phyloP scores from a whole-genome alignment of 1,140 invertebrate species.

The Venturia canescens region DNA sequence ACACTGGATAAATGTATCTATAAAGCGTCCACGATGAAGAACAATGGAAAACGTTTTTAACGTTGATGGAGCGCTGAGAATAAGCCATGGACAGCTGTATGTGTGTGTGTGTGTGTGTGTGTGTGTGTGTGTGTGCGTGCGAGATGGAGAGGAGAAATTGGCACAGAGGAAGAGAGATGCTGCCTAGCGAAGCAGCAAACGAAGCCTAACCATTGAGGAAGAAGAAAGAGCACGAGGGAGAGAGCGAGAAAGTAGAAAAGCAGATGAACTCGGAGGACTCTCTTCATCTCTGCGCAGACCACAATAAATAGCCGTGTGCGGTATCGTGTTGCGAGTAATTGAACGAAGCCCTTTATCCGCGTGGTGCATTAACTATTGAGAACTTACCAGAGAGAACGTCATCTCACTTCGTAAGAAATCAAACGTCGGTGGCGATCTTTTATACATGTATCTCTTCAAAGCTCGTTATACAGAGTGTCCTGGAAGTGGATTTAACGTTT shows the following conservation, averaged over 20 bases:
- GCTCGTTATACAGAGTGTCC: background rate
- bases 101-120: too few relatives aligned
- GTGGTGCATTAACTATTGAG: slow-evolving; percentile 70
- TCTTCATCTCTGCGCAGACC: slow-evolving; percentile 60
- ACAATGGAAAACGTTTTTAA: slow-evolving; percentile 46
- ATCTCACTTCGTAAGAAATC: slow-evolving; percentile 29
- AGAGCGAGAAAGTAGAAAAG: slow-evolving; percentile 33
- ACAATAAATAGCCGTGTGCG: slow-evolving; percentile 70
- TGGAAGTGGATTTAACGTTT: slow-evolving; percentile 6
- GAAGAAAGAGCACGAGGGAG: slow-evolving; percentile 41
- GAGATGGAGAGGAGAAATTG: background rate
- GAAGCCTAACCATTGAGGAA: slow-evolving; percentile 42
- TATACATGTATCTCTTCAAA: background rate
- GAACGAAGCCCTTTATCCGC: slow-evolving; percentile 67
- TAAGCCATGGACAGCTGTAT: slow-evolving; percentile 41
- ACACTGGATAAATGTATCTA: slow-evolving; percentile 33
- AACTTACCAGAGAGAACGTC: slow-evolving; percentile 55
- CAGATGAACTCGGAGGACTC: slow-evolving; percentile 50
- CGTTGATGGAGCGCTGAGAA: slow-evolving; percentile 46
- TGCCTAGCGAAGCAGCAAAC: slow-evolving; percentile 31
- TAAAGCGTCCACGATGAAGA: slow-evolving; percentile 43
- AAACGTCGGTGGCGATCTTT: slow-evolving; percentile 23
- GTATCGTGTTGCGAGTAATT: slow-evolving; percentile 74
- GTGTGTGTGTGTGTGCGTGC: too few relatives aligned
- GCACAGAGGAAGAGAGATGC: slow-evolving; percentile 16